phyloP scores from a whole-genome alignment of 2,797 vertebrate species.

The Crax fasciolata region DNA sequence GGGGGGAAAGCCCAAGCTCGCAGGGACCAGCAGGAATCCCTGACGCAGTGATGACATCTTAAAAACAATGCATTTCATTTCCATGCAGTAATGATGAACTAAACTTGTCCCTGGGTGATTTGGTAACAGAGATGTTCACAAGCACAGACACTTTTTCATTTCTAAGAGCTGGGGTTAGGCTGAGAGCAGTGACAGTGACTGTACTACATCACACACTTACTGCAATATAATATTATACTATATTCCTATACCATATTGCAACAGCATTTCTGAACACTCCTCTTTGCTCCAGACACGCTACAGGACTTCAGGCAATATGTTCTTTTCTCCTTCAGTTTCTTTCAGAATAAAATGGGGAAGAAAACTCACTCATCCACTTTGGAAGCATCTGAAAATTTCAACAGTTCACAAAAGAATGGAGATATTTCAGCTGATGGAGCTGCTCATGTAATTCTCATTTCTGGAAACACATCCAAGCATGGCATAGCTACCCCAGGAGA shows the following conservation, averaged over 20 bases:
- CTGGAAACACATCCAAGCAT: neutral
- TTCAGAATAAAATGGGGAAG: neutral
- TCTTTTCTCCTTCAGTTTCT: neutral
- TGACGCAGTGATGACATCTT: accelerated
- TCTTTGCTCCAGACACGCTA: neutral
- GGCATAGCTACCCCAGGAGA: neutral
- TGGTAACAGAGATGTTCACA: neutral
- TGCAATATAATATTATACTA: neutral
- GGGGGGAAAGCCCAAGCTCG: neutral
- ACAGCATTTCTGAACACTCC: neutral
- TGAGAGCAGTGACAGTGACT: neutral
- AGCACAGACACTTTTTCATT: neutral
- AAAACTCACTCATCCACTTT: neutral
- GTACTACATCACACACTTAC: neutral
- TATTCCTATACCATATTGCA: neutral
- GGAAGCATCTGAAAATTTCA: neutral
- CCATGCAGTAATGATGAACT: neutral
- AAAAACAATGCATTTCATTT: neutral
- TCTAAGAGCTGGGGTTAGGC: neutral
- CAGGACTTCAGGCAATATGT: neutral
- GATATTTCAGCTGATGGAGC: neutral
- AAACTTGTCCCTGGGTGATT: neutral
- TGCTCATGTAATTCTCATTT: neutral
- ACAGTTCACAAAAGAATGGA: neutral
- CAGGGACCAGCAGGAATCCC: neutral